phyloP scores from a whole-genome alignment of 2,113 vertebrate species.

The Tupaia chinensis region DNA sequence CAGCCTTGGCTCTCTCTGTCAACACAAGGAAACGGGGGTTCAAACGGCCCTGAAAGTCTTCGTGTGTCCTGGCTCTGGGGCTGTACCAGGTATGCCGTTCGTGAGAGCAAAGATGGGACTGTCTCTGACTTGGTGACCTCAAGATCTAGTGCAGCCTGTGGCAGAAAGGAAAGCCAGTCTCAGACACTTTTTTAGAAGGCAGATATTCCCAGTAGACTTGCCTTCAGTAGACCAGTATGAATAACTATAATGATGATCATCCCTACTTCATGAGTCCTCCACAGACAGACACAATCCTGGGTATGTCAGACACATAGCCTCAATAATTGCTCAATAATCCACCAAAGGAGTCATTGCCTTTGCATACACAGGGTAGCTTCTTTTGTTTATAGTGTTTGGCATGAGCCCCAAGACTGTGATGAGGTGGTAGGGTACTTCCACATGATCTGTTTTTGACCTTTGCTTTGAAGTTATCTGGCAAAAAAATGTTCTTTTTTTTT shows the following conservation, averaged over 20 bases:
- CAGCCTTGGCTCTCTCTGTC: neutral
- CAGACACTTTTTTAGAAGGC: neutral
- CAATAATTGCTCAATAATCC: neutral
- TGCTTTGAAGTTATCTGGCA: neutral
- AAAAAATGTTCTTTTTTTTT: neutral
- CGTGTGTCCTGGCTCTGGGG: neutral
- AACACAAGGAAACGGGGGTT: neutral
- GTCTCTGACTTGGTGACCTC: neutral
- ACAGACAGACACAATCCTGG: neutral
- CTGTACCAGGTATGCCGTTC: fast-evolving
- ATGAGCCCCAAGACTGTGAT: neutral
- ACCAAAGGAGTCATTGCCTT: neutral
- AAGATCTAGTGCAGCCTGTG: neutral
- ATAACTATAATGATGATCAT: neutral
- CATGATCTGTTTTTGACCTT: neutral
- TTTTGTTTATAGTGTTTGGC: neutral
- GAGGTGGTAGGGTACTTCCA: neutral
- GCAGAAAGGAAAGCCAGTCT: neutral
- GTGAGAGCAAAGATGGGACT: neutral
- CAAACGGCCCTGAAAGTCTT: neutral
- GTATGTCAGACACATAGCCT: neutral
- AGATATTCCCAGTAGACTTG: neutral
- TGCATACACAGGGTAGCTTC: neutral
- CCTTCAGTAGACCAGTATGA: neutral
- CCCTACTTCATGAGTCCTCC: neutral